Conservation (phyloP, 1,140 invertebrate genomes). For the Nymphalis io region DNA sequence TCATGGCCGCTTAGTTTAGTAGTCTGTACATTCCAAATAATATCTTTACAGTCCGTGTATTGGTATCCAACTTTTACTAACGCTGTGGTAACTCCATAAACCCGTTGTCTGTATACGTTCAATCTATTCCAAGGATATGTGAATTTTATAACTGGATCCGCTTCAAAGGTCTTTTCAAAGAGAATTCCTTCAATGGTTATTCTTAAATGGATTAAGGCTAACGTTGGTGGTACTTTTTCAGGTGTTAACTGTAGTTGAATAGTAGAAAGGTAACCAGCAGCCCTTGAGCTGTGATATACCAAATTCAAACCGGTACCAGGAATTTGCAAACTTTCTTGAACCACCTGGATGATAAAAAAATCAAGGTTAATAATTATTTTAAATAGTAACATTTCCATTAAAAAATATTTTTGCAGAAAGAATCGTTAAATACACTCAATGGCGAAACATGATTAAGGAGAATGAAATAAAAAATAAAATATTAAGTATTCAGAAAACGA, state of each 20-base stretch:
- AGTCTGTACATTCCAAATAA: slow-evolving; percentile 97
- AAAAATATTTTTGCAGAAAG: no score
- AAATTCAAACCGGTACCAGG: slow-evolving; percentile 96
- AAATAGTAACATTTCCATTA: neutral
- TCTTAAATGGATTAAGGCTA: slow-evolving; percentile 92
- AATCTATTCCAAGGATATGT: slow-evolving; percentile 97
- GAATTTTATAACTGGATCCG: slow-evolving; percentile 96
- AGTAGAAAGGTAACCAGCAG: slow-evolving; percentile 95
- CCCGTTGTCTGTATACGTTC: slow-evolving; percentile 97
- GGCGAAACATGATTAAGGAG: no score
- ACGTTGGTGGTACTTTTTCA: slow-evolving; percentile 88
- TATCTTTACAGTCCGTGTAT: slow-evolving; percentile 94
- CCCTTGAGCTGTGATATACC: slow-evolving; percentile 96
- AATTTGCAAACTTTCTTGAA: slow-evolving; percentile 96
- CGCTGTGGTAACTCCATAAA: slow-evolving; percentile 94
- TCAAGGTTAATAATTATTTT: neutral
- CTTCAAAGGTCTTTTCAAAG: slow-evolving; percentile 96
- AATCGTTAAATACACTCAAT: no score
- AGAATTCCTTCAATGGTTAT: slow-evolving; percentile 97
- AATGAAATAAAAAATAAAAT: no score
- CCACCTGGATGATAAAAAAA: slow-evolving; percentile 82
- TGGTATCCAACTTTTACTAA: slow-evolving; percentile 98
- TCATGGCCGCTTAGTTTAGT: slow-evolving; percentile 97
- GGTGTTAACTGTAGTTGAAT: slow-evolving; percentile 97
- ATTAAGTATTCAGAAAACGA: neutral